Evolutionary conservation across 2,113 vertebrate species (phyloP).

Genomic region (Cavia aperea): DNA sequence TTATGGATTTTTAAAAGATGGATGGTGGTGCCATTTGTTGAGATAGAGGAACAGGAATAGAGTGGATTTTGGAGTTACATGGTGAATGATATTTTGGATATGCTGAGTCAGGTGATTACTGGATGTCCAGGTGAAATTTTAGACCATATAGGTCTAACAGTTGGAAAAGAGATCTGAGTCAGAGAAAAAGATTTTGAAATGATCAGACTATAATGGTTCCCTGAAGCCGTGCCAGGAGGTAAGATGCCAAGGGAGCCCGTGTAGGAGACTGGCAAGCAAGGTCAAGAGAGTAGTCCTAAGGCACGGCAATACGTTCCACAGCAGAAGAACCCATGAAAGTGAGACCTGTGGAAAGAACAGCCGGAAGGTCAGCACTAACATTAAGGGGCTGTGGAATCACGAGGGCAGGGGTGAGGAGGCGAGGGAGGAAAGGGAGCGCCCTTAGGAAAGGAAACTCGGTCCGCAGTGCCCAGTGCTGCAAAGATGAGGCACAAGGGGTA

Average conservation of each 20-base stretch:
- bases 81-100: neutral
- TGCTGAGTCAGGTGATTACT: neutral
- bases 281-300: neutral
- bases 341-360: neutral
- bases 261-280: neutral
- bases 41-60: neutral
- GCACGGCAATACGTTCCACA: neutral
- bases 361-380: neutral
- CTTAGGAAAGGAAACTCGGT: neutral
- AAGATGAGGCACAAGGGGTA: neutral
- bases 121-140: constrained; percentile 21
- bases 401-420: neutral
- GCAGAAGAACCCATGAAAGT: neutral
- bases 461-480: neutral
- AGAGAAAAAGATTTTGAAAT: constrained; percentile 35
- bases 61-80: neutral
- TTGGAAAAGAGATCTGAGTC: constrained; percentile 15
- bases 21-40: neutral
- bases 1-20: neutral
- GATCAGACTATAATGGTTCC: neutral
- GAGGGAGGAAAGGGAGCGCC: neutral
- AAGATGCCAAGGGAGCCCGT: neutral
- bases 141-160: neutral
- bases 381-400: neutral
- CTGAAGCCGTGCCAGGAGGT: neutral